Percentiles rank a stretch among this genome's conserved stretches.
Evolutionary conservation across 2,888 invertebrate species (phyloP).

Genomic region (Pseudoips prasinana): DNA sequence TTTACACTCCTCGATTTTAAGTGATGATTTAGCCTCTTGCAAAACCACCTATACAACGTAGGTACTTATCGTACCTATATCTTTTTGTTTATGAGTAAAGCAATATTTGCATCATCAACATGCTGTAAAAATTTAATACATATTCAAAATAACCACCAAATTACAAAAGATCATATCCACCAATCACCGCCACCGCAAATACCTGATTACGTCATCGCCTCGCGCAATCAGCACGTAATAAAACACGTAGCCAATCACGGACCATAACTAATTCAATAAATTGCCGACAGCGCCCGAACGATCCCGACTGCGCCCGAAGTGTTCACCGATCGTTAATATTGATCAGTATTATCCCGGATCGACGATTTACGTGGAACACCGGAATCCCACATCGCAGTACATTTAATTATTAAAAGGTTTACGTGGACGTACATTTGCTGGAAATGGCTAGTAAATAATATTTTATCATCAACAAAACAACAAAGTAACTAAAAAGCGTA

Average conservation of each 20-base stretch:
- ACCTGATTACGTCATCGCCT: constrained; percentile 25
- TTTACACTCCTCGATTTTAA: too few species aligned
- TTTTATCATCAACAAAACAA: too few species aligned
- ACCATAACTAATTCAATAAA: constrained; percentile 54
- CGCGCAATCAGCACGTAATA: constrained; percentile 29
- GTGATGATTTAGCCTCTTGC: too few species aligned
- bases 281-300: constrained; percentile 17
- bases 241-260: constrained; percentile 43
- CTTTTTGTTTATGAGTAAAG: too few species aligned
- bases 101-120: too few species aligned
- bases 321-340: constrained; percentile 57
- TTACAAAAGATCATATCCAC: too few species aligned
- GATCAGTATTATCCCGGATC: constrained; percentile 59
- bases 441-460: too few species aligned
- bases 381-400: constrained; percentile 49
- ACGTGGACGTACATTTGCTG: constrained; percentile 23
- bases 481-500: too few species aligned
- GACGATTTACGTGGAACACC: constrained; percentile 42
- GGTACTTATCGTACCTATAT: too few species aligned
- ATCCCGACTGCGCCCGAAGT: constrained; percentile 29
- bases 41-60: too few species aligned
- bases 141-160: too few species aligned
- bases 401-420: constrained; percentile 64
- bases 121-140: too few species aligned
- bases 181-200: background rate